phyloP scores from a whole-genome alignment of 2,888 invertebrate species.

The Nipponacmea schrenckii region DNA sequence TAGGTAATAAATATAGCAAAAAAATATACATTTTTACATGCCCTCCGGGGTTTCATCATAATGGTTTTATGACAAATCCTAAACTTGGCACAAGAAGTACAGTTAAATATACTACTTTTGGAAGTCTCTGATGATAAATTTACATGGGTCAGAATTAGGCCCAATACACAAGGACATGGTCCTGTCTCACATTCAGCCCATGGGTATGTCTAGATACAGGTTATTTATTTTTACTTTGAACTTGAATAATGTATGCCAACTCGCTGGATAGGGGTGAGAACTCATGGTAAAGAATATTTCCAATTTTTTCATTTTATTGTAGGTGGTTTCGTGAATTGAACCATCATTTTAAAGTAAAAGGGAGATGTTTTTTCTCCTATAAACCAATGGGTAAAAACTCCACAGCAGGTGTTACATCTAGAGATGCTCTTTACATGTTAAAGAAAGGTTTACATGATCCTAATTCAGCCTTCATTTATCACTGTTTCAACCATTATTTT shows the following conservation, averaged over 20 bases:
- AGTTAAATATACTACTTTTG: too few species aligned
- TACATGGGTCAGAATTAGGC: too few species aligned
- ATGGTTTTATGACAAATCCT: too few species aligned
- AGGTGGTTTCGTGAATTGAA: slow-evolving; percentile 63
- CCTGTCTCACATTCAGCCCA: too few species aligned
- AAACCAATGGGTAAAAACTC: slow-evolving; percentile 62
- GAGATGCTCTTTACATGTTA: slow-evolving; percentile 48
- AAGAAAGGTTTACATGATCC: slow-evolving; percentile 55
- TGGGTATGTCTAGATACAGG: neutral
- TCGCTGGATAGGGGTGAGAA: too few species aligned
- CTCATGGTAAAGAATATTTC: too few species aligned
- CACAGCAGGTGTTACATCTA: slow-evolving; percentile 50
- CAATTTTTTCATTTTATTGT: slow-evolving; percentile 16
- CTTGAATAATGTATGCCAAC: neutral
- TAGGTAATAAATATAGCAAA: too few species aligned
- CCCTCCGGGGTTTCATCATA: too few species aligned
- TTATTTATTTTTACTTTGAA: neutral
- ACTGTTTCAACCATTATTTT: slow-evolving; percentile 65
- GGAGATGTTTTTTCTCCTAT: slow-evolving; percentile 56
- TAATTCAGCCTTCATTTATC: slow-evolving; percentile 59
- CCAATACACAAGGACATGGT: too few species aligned
- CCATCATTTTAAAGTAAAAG: slow-evolving; percentile 56
- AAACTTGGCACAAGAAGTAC: too few species aligned
- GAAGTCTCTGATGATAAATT: too few species aligned
- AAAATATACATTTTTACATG: too few species aligned